Conservation (phyloP, 2,797 vertebrate genomes). For the Hyperoplus lanceolatus region DNA sequence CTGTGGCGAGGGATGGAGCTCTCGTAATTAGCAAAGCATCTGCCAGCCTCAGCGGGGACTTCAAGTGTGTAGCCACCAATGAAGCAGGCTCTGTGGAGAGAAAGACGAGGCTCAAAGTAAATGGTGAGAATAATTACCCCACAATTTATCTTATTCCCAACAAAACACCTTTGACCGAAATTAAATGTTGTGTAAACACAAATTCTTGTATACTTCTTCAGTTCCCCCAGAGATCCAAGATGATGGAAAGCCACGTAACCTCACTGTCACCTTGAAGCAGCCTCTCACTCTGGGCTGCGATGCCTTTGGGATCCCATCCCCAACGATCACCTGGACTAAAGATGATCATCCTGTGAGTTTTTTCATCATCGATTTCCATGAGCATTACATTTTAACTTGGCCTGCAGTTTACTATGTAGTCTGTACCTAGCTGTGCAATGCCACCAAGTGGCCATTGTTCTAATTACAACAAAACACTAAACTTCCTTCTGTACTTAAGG, state of each 20-base stretch:
- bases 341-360: slow-evolving; percentile 85
- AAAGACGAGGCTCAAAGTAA: slow-evolving; percentile 88
- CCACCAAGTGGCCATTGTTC: slow-evolving; percentile 73
- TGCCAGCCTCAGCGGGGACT: slow-evolving; percentile 88
- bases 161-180: neutral
- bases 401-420: slow-evolving; percentile 3
- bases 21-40: slow-evolving; percentile 86
- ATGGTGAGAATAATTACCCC: slow-evolving; percentile 77
- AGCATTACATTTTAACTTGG: slow-evolving; percentile 4
- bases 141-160: neutral
- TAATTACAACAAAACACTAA: slow-evolving; percentile 38
- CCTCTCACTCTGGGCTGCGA: slow-evolving; percentile 90
- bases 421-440: slow-evolving; percentile 57
- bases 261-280: slow-evolving; percentile 88
- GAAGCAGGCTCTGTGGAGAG: slow-evolving; percentile 89
- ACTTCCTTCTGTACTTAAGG: slow-evolving; percentile 65
- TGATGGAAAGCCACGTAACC: slow-evolving; percentile 80
- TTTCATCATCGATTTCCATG: slow-evolving; percentile 1
- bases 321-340: slow-evolving; percentile 89
- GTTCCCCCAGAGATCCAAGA: slow-evolving; percentile 91
- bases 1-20: slow-evolving; percentile 83
- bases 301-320: slow-evolving; percentile 86
- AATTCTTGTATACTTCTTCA: slow-evolving; percentile 56
- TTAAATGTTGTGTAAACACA: neutral
- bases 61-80: slow-evolving; percentile 90